These are phyloP conservation scores for Pseudonaja textilis DNA, from an alignment of 2,113 vertebrate species.

Conservation along the genomic window DNA sequence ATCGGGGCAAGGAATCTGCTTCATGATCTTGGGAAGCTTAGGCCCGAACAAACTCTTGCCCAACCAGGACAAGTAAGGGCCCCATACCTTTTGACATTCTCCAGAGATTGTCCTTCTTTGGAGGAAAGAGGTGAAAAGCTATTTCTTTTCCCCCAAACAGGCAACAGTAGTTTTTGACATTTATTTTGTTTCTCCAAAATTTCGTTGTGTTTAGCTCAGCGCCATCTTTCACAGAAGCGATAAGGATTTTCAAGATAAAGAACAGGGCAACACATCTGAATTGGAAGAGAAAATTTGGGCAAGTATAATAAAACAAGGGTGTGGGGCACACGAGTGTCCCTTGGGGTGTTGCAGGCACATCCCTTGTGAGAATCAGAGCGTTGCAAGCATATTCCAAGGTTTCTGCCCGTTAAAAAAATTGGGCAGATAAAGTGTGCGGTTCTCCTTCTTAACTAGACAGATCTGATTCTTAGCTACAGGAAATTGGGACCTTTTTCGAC, in stretches of 20 bases:
- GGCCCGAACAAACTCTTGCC: neutral
- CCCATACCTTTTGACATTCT: neutral
- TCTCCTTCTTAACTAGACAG: neutral
- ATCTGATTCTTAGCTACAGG: neutral
- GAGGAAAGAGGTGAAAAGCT: neutral
- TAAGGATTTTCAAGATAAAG: neutral
- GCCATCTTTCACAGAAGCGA: neutral
- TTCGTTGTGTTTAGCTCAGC: neutral
- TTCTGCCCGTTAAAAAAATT: neutral
- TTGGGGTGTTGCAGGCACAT: neutral
- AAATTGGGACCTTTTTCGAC: slow-evolving; percentile 5
- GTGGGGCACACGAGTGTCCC: neutral
- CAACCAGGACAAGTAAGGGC: neutral
- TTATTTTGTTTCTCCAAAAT: no score
- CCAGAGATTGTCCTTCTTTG: neutral
- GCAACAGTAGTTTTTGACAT: neutral
- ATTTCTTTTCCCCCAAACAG: neutral
- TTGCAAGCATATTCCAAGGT: neutral
- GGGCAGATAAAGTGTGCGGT: neutral
- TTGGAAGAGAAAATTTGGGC: neutral
- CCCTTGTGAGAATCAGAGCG: neutral
- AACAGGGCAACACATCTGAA: neutral
- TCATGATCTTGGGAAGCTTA: no score
- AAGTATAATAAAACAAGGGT: neutral
- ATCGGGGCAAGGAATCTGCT: no score